A percentile compares a stretch with the other conserved stretches of the same genome.
phyloP scores from a whole-genome alignment of 2,888 invertebrate genomes.

The Fragum whitleyi region DNA sequence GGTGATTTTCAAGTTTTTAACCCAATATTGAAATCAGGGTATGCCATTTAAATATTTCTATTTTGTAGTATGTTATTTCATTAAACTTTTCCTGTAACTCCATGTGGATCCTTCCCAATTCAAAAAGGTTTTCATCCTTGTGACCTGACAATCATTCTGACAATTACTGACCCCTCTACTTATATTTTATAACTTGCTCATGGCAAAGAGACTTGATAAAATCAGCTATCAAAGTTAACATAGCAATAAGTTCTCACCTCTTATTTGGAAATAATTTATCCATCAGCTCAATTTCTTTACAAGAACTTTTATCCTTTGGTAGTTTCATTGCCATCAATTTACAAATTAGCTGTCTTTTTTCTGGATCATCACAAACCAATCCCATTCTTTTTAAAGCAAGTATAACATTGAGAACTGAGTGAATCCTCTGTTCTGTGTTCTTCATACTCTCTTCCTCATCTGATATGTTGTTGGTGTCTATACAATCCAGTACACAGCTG shows the following conservation, averaged over 20 bases:
- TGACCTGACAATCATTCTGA: too few species aligned
- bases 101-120: too few species aligned
- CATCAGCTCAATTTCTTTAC: conserved; percentile 27
- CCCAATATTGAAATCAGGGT: too few species aligned
- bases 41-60: too few species aligned
- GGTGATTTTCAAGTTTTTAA: too few species aligned
- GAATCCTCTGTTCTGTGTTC: not conserved
- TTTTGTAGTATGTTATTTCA: too few species aligned
- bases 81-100: too few species aligned
- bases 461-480: not conserved
- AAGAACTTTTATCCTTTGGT: not conserved
- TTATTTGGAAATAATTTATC: conserved; percentile 28
- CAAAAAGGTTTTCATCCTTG: too few species aligned
- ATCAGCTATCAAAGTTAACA: too few species aligned
- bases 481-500: not conserved
- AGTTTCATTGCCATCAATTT: conserved; percentile 1
- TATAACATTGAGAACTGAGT: not conserved
- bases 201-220: too few species aligned
- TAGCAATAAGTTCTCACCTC: conserved; percentile 19
- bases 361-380: not conserved
- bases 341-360: conserved; percentile 1
- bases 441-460: not conserved
- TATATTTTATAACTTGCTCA: too few species aligned
- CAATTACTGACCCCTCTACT: too few species aligned
- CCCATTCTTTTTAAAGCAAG: conserved; percentile 2